Evolutionary conservation across 2,113 vertebrate species (phyloP).

Genomic region (Platichthys stellatus): DNA sequence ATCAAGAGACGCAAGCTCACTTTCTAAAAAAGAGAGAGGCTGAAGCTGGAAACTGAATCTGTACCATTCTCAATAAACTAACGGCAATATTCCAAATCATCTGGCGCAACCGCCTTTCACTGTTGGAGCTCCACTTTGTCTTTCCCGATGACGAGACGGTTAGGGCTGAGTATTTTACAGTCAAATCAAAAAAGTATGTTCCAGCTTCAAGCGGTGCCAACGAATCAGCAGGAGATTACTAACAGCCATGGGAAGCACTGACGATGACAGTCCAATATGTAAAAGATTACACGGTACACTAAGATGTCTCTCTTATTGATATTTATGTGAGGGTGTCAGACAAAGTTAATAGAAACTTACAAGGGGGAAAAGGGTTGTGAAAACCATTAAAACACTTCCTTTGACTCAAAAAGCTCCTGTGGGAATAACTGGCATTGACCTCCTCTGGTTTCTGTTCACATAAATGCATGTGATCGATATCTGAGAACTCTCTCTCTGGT

Average conservation of each 20-base stretch:
- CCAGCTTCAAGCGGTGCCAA: conserved; percentile 15
- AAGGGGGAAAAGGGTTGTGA: not conserved
- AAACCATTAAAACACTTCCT: not conserved
- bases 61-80: not conserved
- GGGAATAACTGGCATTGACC: not conserved
- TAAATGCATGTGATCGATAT: conserved; percentile 51
- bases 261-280: conserved; percentile 21
- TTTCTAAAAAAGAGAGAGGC: not conserved
- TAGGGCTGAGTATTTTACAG: conserved; percentile 5
- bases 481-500: not conserved
- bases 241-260: conserved; percentile 9
- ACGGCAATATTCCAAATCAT: not conserved
- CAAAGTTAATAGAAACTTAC: conserved; percentile 12
- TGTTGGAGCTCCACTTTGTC: not conserved
- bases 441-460: not conserved
- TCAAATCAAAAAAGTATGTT: conserved; percentile 26
- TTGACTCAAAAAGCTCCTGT: not conserved
- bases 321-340: conserved; percentile 23
- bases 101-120: not conserved
- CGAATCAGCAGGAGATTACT: conserved; percentile 22
- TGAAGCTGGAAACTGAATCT: not conserved
- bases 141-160: not conserved
- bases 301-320: conserved; percentile 34
- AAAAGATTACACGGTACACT: conserved; percentile 7
- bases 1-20: too few species aligned